These are phyloP conservation scores for Passer domesticus DNA, from an alignment of 2,113 vertebrate genomes.

Conservation along the genomic window DNA sequence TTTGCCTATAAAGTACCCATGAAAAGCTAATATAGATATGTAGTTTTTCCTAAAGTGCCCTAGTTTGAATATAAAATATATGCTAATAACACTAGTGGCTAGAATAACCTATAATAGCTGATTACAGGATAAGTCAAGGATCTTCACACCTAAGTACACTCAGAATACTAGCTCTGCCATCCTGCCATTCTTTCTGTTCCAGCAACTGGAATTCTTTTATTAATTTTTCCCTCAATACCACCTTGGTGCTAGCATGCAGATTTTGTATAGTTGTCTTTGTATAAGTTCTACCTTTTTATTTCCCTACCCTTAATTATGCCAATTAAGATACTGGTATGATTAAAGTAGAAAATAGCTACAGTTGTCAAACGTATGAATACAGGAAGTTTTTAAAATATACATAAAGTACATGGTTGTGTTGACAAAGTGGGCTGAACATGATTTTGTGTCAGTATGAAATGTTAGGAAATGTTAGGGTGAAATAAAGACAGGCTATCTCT, in stretches of 20 bases:
- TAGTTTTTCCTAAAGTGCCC: not conserved
- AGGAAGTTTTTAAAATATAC: not conserved
- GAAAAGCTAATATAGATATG: not conserved
- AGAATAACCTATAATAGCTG: not conserved
- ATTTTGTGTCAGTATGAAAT: not conserved
- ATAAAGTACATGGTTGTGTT: not conserved
- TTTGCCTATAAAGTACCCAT: not conserved
- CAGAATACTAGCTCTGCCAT: not conserved
- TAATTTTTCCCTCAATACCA: not conserved
- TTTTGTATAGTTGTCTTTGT: not conserved
- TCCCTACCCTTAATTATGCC: not conserved
- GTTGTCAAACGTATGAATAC: not conserved
- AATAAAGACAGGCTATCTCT: not conserved
- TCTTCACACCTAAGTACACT: not conserved
- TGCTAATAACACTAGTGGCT: not conserved
- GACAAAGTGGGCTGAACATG: not conserved
- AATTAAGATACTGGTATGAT: not conserved
- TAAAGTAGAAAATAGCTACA: not conserved
- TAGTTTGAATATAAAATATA: not conserved
- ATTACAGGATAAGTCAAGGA: not conserved
- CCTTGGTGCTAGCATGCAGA: not conserved
- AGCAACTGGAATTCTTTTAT: not conserved
- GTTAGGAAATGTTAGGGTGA: not conserved
- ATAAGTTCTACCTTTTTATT: not conserved
- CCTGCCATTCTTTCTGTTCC: not conserved